Conservation (phyloP, 2,888 invertebrate species). For the Watsonalla binaria region DNA sequence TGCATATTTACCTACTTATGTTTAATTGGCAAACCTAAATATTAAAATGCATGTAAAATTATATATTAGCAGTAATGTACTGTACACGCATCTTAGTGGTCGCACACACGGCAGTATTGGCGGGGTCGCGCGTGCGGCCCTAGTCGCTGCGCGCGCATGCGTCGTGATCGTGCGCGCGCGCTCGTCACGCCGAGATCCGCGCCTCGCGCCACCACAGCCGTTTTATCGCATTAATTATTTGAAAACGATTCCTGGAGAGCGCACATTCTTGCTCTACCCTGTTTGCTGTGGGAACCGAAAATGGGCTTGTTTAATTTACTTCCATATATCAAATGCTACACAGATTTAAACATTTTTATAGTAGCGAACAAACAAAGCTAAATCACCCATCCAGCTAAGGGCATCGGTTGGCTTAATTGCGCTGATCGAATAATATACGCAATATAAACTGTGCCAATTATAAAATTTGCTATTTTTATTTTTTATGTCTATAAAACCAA, state of each 20-base stretch:
- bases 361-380: no score
- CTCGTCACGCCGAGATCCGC: constrained; percentile 63
- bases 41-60: neutral
- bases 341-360: constrained; percentile 17
- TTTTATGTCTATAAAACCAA: no score
- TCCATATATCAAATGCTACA: constrained; percentile 6
- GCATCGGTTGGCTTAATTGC: no score
- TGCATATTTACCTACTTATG: no score
- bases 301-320: neutral
- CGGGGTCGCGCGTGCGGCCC: constrained; percentile 65
- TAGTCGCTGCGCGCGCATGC: constrained; percentile 63
- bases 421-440: no score
- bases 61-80: constrained; percentile 2
- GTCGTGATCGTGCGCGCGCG: constrained; percentile 74
- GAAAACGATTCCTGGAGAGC: constrained; percentile 69
- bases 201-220: constrained; percentile 61
- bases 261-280: constrained; percentile 48
- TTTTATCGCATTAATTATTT: constrained; percentile 79
- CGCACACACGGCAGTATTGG: constrained; percentile 11
- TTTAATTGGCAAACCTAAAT: no score
- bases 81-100: constrained; percentile 2
- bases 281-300: constrained; percentile 56
- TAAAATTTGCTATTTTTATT: no score
- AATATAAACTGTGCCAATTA: no score
- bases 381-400: no score